These are phyloP conservation scores for Drosophila kuntzei DNA, from an alignment of 2,888 invertebrate genomes.

Conservation along the genomic window DNA sequence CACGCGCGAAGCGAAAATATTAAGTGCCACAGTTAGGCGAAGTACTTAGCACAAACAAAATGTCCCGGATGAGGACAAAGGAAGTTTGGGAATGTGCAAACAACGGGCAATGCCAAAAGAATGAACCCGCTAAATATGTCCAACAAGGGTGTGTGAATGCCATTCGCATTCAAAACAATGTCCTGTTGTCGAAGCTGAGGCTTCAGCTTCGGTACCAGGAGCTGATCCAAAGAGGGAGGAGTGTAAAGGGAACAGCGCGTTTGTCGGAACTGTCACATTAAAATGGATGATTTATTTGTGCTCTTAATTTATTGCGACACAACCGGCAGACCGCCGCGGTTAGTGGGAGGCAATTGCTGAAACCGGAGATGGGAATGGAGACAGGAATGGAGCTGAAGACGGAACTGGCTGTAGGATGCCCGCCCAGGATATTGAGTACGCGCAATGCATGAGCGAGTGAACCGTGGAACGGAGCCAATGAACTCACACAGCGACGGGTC, in stretches of 20 bases:
- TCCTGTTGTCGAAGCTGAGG: constrained; percentile 37
- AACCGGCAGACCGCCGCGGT: constrained; percentile 50
- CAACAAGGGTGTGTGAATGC: constrained; percentile 38
- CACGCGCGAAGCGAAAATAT: constrained; percentile 69
- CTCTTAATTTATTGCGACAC: constrained; percentile 79
- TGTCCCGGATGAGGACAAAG: constrained; percentile 7
- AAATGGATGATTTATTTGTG: constrained; percentile 83
- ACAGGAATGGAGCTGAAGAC: neutral
- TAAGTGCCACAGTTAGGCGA: constrained; percentile 75
- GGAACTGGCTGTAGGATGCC: constrained; percentile 3
- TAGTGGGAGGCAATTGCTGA: constrained; percentile 19
- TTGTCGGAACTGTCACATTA: constrained; percentile 83
- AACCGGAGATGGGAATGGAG: constrained; percentile 1
- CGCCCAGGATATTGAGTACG: constrained; percentile 77
- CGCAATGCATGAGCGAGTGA: constrained; percentile 74
- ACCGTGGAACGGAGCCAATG: constrained; percentile 48
- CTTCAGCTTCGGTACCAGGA: constrained; percentile 25
- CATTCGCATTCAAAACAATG: constrained; percentile 60
- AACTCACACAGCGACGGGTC: constrained; percentile 50
- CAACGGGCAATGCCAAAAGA: constrained; percentile 59
- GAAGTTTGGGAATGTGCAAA: constrained; percentile 67
- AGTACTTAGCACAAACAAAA: constrained; percentile 76
- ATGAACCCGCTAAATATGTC: constrained; percentile 71
- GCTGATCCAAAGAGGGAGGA: neutral
- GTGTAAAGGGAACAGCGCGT: constrained; percentile 31